Base-by-base conservation (phyloP, 30 jellyfish, hydroid and myxozoan species). In the Hydra vulgaris region DNA sequence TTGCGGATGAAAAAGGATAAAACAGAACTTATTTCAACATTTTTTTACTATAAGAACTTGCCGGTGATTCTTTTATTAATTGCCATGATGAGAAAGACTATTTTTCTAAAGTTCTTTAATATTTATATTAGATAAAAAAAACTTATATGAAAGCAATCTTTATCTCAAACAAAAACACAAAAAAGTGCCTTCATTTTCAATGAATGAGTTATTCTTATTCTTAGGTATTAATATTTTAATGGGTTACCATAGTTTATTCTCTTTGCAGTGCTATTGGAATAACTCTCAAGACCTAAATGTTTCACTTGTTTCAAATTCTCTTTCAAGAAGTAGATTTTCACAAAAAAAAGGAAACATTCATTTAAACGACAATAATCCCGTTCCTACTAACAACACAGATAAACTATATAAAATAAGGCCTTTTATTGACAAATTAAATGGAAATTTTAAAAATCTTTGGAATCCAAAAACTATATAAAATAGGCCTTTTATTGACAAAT, bases 241-340 rank as follows among this genome's bases (percentile, higher is more conserved):
- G 96, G 96, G 95, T 0, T 88, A 83, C 70, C 95, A 88, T 27
- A 77, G 26, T 25, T 67, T 88, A 68, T 89, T 87, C 26, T 77
- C 83, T 15, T 54, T 18, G 83, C 15, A 15, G 12, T 40, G 78
- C 78, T 83, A 70, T 73, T 87, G 95, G 89, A 19, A 24, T 56
- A 66, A 66, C 23, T 74, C 77, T 8, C 95, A n/a, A n/a, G n/a
- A n/a, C n/a, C n/a, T n/a, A n/a, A n/a, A n/a, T n/a, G n/a, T n/a
- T n/a, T n/a, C 95, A 20, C 15, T 82, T 83, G 86, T 83, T 25
- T 71, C 95, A 56, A 78, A 55, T 55, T 66, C 66, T 24, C 20
- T 71, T 82, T 25, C 89, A 0, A 7, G 89, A n/a, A 77, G 74
- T 70, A 40, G 90, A 0, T 84, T 84, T 78, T 75, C 83, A 55